Base-by-base conservation (phyloP, 2,113 vertebrate species). In the Toxotes chatareus region DNA sequence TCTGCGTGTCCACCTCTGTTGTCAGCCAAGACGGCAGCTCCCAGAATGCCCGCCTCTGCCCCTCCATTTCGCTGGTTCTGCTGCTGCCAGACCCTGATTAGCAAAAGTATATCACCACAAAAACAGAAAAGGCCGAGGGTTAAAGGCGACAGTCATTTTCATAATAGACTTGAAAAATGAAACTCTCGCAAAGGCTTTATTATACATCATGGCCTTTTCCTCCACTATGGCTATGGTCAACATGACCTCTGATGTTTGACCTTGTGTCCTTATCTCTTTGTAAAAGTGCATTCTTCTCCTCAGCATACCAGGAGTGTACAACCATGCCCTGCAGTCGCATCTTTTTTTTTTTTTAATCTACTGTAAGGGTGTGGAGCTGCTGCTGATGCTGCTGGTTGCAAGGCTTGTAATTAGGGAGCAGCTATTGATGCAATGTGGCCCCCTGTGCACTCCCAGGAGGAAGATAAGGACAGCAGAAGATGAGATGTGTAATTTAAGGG, bases 391-490 rank as follows among this genome's bases (percentile, higher is more conserved):
- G 53, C 53, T 38, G 49, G 68, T 78, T 86, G 69, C 76, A 61
- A 6, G 21, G 44, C 49, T 76, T 74, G 42, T 85, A 90, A 91
- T 91, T 85, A 90, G 65, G 66, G 64, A 82, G 53, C 61, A 69
- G 80, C 68, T 82, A 82, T 80, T 87, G 87, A 88, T 79, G 83
- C 71, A 32, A 5, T 12, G 49, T 85, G 66, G 34, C 66, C 72
- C 78, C 56, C 60, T 42, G 14, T 75, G 53, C 65, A n/a, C 68
- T 86, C 68, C 40, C n/a, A 16, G 13, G 62, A 38, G 34, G 19
- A 19, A 68, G 81, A 91, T 85, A 86, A 89, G 61, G 75, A 80
- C 81, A 76, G 56, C 44, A 81, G 70, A 82, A 81, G 87, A 86
- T 79, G 44, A 77, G 72, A 80, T 73, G 70, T 47, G n/a, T 88